Conservation (phyloP, 2,888 invertebrate genomes). For the Stenurella melanura region DNA sequence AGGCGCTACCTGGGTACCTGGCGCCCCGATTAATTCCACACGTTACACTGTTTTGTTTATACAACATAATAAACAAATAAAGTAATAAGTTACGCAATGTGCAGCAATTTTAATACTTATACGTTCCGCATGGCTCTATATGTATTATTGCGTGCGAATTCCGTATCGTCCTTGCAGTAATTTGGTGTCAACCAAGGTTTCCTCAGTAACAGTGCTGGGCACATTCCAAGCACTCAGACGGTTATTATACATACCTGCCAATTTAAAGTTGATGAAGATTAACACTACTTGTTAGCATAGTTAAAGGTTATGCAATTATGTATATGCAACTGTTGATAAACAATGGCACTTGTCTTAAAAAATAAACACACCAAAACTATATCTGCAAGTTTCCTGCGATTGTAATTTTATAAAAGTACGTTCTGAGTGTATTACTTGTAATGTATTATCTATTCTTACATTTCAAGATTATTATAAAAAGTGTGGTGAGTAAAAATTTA, state of each 20-base stretch:
- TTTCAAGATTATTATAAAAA: too few relatives aligned
- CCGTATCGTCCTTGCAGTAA: constrained; percentile 36
- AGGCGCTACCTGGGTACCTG: too few relatives aligned
- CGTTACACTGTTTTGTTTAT: neutral
- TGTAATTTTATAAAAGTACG: neutral
- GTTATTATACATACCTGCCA: neutral
- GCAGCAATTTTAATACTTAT: constrained; percentile 12
- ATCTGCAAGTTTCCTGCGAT: neutral
- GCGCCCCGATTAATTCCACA: too few relatives aligned
- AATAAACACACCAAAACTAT: neutral
- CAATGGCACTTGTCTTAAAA: neutral
- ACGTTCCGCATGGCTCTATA: constrained; percentile 22
- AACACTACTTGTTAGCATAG: neutral
- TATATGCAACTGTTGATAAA: neutral
- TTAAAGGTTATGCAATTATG: neutral
- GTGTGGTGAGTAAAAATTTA: too few relatives aligned
- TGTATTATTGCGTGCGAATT: constrained; percentile 29
- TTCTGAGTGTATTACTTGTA: neutral
- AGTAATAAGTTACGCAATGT: constrained; percentile 6
- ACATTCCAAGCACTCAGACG: neutral
- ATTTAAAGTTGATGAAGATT: neutral
- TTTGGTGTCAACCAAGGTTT: constrained; percentile 22
- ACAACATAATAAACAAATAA: neutral
- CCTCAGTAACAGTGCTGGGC: neutral
- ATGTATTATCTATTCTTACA: neutral